Conservation (phyloP, 2,113 vertebrate genomes). For the Sporophila hypoxantha region DNA sequence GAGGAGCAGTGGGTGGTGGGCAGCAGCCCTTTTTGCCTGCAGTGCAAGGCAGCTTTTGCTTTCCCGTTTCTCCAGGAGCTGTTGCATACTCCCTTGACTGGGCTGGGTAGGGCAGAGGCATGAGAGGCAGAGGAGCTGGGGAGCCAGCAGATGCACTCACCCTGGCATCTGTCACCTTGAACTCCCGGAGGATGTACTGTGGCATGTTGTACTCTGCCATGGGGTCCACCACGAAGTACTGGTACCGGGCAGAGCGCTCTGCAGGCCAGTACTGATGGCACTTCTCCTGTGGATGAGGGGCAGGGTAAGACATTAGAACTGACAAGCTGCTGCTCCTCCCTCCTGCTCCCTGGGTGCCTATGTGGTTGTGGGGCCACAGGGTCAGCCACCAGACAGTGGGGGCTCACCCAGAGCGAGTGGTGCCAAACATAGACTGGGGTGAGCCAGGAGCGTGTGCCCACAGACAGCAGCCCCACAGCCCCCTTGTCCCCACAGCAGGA, state of each 20-base stretch:
- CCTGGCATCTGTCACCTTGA: constrained; percentile 94
- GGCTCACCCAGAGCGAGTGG: not conserved
- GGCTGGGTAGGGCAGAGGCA: not conserved
- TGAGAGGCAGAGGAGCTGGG: not conserved
- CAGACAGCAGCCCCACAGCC: not conserved
- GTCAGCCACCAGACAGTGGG: not conserved
- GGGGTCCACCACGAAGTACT: constrained; percentile 96
- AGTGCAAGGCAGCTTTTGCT: not conserved
- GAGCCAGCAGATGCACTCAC: constrained; percentile 64
- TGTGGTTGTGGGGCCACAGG: not conserved
- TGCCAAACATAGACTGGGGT: not conserved
- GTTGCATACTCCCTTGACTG: not conserved
- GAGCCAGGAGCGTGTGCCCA: not conserved
- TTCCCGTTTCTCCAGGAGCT: rapidly evolving
- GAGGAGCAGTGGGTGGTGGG: not conserved
- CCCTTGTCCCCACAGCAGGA: not conserved
- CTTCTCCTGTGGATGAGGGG: constrained; percentile 80
- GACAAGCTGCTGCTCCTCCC: not conserved
- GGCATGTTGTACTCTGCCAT: constrained; percentile 99
- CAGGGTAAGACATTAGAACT: not conserved
- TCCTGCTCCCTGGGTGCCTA: not conserved
- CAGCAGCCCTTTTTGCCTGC: not conserved
- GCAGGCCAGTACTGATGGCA: constrained; percentile 98
- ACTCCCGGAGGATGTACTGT: constrained; percentile 95
- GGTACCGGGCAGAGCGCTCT: constrained; percentile 92